Evolutionary conservation across 2,797 vertebrate species (phyloP).

Genomic region (Danionella dracula): DNA sequence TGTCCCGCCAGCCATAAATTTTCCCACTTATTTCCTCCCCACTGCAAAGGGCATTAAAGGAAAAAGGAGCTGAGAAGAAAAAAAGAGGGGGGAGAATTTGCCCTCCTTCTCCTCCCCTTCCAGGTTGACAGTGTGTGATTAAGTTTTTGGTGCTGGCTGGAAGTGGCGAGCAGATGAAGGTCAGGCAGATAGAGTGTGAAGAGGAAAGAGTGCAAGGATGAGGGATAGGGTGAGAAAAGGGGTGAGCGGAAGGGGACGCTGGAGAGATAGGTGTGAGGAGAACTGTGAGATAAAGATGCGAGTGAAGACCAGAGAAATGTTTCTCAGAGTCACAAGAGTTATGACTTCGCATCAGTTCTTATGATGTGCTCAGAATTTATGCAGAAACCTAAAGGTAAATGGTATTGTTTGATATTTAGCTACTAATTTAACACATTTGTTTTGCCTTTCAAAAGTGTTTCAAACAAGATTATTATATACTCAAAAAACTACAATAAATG

Average conservation of each 20-base stretch:
- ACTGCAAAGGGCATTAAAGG: constrained; percentile 71
- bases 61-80: constrained; percentile 53
- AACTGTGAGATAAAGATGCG: constrained; percentile 33
- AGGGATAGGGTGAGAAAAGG: constrained; percentile 39
- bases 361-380: too few relatives aligned
- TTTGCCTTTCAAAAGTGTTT: too few relatives aligned
- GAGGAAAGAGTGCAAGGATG: constrained; percentile 25
- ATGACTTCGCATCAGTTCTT: neutral
- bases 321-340: neutral
- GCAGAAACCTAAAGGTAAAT: too few relatives aligned
- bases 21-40: constrained; percentile 14
- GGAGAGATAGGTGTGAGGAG: constrained; percentile 34
- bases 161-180: constrained; percentile 75
- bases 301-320: constrained; percentile 24
- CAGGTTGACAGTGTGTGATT: constrained; percentile 76
- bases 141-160: constrained; percentile 77
- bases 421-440: too few relatives aligned
- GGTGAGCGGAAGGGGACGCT: constrained; percentile 18
- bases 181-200: constrained; percentile 60
- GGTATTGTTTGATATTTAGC: too few relatives aligned
- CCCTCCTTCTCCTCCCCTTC: constrained; percentile 50
- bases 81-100: constrained; percentile 51
- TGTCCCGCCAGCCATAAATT: constrained; percentile 76
- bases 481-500: too few relatives aligned
- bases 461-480: too few relatives aligned